Conservation (phyloP, 2,797 vertebrate genomes). For the Gallirallus australis region DNA sequence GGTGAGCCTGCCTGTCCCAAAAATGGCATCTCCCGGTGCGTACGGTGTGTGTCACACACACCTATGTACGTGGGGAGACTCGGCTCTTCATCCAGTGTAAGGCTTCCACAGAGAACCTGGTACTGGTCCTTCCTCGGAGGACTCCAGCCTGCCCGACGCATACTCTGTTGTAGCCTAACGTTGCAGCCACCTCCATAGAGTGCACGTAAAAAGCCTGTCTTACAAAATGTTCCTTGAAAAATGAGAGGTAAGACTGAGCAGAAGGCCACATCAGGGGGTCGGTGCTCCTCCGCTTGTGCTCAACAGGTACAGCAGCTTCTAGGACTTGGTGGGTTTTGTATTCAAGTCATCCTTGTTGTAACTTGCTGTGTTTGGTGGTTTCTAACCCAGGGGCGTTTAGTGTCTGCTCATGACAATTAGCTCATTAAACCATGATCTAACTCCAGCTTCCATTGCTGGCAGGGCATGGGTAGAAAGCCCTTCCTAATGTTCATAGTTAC, state of each 20-base stretch:
- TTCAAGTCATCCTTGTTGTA: not conserved
- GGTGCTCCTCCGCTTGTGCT: not conserved
- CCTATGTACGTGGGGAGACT: accelerated
- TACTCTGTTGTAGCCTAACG: not conserved
- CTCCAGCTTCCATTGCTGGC: not conserved
- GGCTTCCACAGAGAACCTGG: not conserved
- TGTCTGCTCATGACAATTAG: not conserved
- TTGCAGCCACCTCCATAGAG: not conserved
- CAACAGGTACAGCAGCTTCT: not conserved
- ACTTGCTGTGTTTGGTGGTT: not conserved
- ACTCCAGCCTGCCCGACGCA: not conserved
- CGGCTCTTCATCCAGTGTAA: not conserved
- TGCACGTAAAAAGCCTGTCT: not conserved
- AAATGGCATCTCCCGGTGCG: not conserved
- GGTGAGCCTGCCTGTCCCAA: accelerated
- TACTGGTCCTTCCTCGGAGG: not conserved
- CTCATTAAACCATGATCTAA: not conserved
- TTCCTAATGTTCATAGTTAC: not conserved
- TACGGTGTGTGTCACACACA: not conserved
- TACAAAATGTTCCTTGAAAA: not conserved
- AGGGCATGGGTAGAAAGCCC: not conserved
- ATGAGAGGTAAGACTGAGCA: not conserved
- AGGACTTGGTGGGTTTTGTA: not conserved
- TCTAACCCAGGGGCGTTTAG: not conserved
- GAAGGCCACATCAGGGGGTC: not conserved